Evolutionary conservation across 2,888 invertebrate species (phyloP), one percentile per base, ranked within the genome.

Genomic region (Mermis nigrescens): DNA sequence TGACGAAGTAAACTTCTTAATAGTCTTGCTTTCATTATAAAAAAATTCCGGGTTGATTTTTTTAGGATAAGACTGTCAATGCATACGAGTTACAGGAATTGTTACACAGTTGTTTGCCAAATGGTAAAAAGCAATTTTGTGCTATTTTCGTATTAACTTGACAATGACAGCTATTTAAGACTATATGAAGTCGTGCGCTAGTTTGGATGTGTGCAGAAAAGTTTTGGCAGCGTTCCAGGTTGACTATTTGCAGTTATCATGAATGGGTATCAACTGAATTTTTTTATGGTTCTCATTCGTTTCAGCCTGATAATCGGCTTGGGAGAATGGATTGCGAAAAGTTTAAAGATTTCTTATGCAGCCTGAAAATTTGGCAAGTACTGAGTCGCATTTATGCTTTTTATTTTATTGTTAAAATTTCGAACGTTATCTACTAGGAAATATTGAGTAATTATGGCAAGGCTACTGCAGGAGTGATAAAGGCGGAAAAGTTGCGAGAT

Each of bases 181-280:
- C 76, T 90, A 89, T 68, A 88, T 90, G 65, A 90, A 89, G 71
- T 89, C 89, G 67, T 89, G 89, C 73, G 88, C 89, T 1, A 86
- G 85, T 22, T 82, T 89, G 67, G 89, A 89, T 73, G 88, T 90
- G 1, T 90, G 90, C 70, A 79, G 88, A 61, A 88, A 89, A 75
- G 86, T 89, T 7, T 83, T 90, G 26, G 78, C 89, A 1, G 82
- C 88, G 4, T 80, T 89, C 77, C 89, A 89, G 77, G 86, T 86
- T n/a, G 7, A 12, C 19, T 12, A 38, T 12, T 38, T 38, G 38
- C 38, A 38, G 19, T 38, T 38, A 19, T 38, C 7, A 7, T 24
- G 51, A 48, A 19, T 24, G 7, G 7, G 7, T 48, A 12, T 24
- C 51, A 12, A 22, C n/a, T n/a, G n/a, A n/a, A n/a, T n/a, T n/a